A percentile compares a stretch with the other conserved stretches of the same genome.
These are phyloP conservation scores for Trachelus iudaicus DNA, from an alignment of 2,888 invertebrate species.

Conservation along the genomic window DNA sequence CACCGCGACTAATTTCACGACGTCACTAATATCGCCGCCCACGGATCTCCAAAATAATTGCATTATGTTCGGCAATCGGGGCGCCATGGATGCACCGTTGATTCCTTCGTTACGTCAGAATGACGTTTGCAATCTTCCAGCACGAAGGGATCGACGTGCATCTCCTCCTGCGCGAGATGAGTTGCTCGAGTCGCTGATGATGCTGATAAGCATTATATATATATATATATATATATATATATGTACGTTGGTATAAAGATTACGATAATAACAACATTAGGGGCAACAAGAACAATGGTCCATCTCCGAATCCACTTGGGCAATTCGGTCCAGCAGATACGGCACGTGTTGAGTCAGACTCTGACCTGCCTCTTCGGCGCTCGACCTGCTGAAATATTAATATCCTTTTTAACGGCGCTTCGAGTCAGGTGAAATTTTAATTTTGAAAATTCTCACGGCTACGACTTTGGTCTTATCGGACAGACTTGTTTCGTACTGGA, in stretches of 20 bases:
- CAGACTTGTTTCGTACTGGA: not conserved
- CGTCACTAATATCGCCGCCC: slow-evolving; percentile 26
- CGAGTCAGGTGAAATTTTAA: not conserved
- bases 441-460: not conserved
- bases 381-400: not conserved
- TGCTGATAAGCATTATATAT: not conserved
- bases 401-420: not conserved
- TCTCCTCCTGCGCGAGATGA: not conserved
- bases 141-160: not conserved
- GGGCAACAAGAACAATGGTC: not conserved
- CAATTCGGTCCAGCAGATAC: not conserved
- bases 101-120: not conserved
- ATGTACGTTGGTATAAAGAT: not conserved
- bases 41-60: slow-evolving; percentile 42
- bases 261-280: not conserved
- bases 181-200: not conserved
- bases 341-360: not conserved
- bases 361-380: not conserved
- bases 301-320: not conserved
- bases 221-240: not conserved
- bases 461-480: not conserved
- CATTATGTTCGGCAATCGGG: slow-evolving; percentile 22
- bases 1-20: slow-evolving; percentile 31
- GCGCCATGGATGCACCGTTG: not conserved
- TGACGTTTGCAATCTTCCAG: not conserved